These are phyloP conservation scores for Cheilosia grossa DNA, from an alignment of 2,888 invertebrate genomes.

Conservation along the genomic window DNA sequence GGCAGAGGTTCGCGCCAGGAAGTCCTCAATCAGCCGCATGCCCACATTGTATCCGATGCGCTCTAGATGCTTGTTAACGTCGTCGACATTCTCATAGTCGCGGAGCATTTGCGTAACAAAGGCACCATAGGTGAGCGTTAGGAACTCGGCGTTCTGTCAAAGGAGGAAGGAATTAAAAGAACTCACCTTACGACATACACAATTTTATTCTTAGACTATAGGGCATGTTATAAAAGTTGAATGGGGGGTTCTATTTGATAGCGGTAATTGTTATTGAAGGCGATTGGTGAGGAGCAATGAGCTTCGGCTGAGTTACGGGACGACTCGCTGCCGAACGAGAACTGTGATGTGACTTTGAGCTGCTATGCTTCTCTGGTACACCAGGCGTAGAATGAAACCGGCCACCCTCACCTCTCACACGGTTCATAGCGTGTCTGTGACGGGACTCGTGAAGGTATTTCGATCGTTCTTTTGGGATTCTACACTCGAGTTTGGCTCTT, in stretches of 20 bases:
- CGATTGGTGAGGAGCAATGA: slow-evolving; percentile 82
- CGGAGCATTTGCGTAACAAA: slow-evolving; percentile 98
- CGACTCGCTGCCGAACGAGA: slow-evolving; percentile 55
- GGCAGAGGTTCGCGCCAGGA: slow-evolving; percentile 94
- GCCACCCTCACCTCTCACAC: slow-evolving; percentile 98
- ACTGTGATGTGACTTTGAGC: slow-evolving; percentile 71
- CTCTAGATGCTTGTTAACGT: slow-evolving; percentile 98
- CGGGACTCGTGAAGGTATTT: slow-evolving; percentile 99
- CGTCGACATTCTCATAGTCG: slow-evolving; percentile 98
- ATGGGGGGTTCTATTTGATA: slow-evolving; percentile 78
- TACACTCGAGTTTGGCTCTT: slow-evolving; percentile 96
- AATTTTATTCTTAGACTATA: slow-evolving; percentile 68
- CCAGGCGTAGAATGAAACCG: slow-evolving; percentile 93
- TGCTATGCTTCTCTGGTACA: slow-evolving; percentile 77
- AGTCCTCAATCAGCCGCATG: slow-evolving; percentile 98
- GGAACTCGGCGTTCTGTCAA: slow-evolving; percentile 95
- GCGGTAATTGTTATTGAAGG: slow-evolving; percentile 82
- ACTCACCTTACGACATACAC: slow-evolving; percentile 17
- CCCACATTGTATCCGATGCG: slow-evolving; percentile 99
- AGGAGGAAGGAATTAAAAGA: slow-evolving; percentile 34
- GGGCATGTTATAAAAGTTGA: slow-evolving; percentile 30
- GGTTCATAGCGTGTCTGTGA: slow-evolving; percentile 98
- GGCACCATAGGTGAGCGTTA: slow-evolving; percentile 98
- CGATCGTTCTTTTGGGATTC: slow-evolving; percentile 98
- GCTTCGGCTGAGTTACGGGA: slow-evolving; percentile 79